phyloP scores from a whole-genome alignment of 1,140 invertebrate species.

The Helicoverpa zea region DNA sequence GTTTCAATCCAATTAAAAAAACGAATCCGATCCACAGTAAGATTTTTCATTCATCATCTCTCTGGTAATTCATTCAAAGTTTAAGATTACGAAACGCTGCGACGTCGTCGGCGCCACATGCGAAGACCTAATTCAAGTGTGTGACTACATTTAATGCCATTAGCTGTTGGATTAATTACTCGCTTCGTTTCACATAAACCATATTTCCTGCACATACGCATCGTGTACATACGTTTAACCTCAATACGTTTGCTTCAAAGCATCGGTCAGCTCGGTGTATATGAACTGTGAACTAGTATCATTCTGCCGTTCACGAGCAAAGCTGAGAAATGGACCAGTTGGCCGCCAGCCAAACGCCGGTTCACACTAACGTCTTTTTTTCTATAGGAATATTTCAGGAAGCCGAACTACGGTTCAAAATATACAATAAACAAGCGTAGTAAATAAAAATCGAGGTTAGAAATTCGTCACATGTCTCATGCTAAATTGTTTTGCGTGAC shows the following conservation, averaged over 20 bases:
- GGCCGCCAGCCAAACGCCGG: slow-evolving; percentile 72
- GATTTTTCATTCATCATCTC: slow-evolving; percentile 27
- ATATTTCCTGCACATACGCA: slow-evolving; percentile 69
- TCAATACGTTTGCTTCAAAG: slow-evolving; percentile 78
- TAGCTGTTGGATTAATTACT: slow-evolving; percentile 77
- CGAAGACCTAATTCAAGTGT: slow-evolving; percentile 58
- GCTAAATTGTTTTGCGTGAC: slow-evolving; percentile 71
- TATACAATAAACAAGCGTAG: slow-evolving; percentile 65
- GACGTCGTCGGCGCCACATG: slow-evolving; percentile 42
- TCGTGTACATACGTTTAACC: slow-evolving; percentile 71
- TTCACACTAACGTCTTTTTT: slow-evolving; percentile 69
- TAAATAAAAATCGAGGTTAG: slow-evolving; percentile 73
- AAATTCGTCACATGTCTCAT: slow-evolving; percentile 74
- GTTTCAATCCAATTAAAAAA: slow-evolving; percentile 9
- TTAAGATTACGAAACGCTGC: slow-evolving; percentile 55
- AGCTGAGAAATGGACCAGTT: slow-evolving; percentile 79
- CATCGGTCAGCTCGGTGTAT: slow-evolving; percentile 69
- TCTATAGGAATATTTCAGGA: slow-evolving; percentile 64
- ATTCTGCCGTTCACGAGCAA: slow-evolving; percentile 67
- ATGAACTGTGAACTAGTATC: slow-evolving; percentile 80
- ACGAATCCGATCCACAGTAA: not conserved
- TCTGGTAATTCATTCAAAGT: slow-evolving; percentile 42
- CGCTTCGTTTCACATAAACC: slow-evolving; percentile 73
- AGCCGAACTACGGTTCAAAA: slow-evolving; percentile 61
- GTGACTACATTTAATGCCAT: slow-evolving; percentile 69